phyloP scores from a whole-genome alignment of 2,113 vertebrate genomes.

The Polyodon spathula region DNA sequence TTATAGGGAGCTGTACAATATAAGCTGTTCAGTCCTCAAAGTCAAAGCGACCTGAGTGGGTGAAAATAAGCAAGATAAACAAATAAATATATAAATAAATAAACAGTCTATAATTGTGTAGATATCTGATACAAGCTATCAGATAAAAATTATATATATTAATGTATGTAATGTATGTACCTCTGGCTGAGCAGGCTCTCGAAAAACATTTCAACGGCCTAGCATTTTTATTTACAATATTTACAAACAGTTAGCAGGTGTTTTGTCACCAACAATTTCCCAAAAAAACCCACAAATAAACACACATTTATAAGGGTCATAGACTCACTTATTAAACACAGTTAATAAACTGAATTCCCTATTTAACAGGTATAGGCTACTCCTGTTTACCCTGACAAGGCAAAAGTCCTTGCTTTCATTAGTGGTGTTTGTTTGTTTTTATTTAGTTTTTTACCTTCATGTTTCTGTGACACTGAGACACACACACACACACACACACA shows the following conservation, averaged over 20 bases:
- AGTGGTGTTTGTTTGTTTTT: background rate
- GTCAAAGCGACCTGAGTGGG: background rate
- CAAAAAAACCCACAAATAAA: background rate
- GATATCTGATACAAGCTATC: too few species aligned
- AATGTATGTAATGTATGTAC: too few species aligned
- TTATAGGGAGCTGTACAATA: too few species aligned
- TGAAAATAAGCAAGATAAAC: background rate
- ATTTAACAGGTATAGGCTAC: background rate
- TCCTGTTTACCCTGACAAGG: background rate
- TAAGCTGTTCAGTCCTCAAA: background rate
- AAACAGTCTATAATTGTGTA: background rate
- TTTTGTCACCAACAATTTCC: background rate
- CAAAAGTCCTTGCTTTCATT: background rate
- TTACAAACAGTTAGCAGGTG: background rate
- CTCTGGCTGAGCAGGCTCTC: too few species aligned
- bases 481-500: background rate
- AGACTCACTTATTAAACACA: background rate
- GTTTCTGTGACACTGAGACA: conserved; percentile 35
- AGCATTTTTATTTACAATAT: too few species aligned
- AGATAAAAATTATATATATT: too few species aligned
- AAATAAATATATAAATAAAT: background rate
- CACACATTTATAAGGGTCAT: background rate
- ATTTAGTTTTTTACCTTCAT: background rate
- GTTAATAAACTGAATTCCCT: too few species aligned
- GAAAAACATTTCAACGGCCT: too few species aligned